Evolutionary conservation across 2,113 vertebrate genomes (phyloP).

Genomic region (Sander vitreus): DNA sequence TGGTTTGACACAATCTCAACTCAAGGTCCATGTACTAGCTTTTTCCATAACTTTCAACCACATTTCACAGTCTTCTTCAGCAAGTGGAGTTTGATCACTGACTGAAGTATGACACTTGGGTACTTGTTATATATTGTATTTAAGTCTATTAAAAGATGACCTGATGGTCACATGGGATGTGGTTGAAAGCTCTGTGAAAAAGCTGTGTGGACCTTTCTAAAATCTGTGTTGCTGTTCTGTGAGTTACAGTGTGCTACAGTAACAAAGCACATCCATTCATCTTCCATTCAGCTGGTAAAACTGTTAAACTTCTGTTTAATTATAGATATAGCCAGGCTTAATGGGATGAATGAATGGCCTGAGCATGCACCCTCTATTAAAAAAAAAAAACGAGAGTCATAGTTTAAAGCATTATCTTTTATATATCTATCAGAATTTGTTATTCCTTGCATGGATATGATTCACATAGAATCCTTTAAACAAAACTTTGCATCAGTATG

Average conservation of each 20-base stretch:
- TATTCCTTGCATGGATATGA: background rate
- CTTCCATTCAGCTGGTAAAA: slow-evolving; percentile 47
- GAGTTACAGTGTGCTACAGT: background rate
- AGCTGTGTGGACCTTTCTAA: background rate
- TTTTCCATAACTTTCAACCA: too few relatives aligned
- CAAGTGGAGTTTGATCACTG: too few relatives aligned
- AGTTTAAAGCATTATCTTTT: too few relatives aligned
- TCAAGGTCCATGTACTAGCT: too few relatives aligned
- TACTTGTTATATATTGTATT: background rate
- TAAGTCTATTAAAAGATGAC: background rate
- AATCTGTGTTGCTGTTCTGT: background rate
- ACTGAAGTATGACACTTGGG: too few relatives aligned
- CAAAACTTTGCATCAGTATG: background rate
- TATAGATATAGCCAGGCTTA: slow-evolving; percentile 32
- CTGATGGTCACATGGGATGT: background rate
- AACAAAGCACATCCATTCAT: slow-evolving; percentile 41
- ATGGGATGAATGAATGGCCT: slow-evolving; percentile 43
- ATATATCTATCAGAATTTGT: background rate
- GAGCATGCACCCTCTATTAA: slow-evolving; percentile 1
- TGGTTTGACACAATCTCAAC: too few relatives aligned
- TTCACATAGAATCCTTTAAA: background rate
- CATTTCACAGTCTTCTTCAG: too few relatives aligned
- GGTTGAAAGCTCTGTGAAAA: background rate
- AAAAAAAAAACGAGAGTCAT: background rate
- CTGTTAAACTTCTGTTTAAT: slow-evolving; percentile 43